These are phyloP conservation scores for Phallusia fumigata DNA, from an alignment of 23 tunicate genomes.

Conservation along the genomic window DNA sequence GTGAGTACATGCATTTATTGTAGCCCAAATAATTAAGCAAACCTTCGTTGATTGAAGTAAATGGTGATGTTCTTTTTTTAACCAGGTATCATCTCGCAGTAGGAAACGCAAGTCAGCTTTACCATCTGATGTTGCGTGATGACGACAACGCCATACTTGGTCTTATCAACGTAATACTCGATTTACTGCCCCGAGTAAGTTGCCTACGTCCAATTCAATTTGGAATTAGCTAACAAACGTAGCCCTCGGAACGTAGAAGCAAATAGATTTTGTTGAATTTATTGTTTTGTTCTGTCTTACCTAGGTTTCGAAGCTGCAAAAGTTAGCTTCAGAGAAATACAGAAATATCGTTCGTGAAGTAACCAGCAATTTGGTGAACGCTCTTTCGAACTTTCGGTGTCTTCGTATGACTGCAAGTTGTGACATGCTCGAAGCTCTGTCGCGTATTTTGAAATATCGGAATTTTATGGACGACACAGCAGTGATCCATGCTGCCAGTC, in stretches of 20 bases:
- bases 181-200: constrained; percentile 34
- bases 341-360: background rate
- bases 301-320: background rate
- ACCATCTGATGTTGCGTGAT: constrained; percentile 27
- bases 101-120: constrained; percentile 17
- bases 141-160: constrained; percentile 55
- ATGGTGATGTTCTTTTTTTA: background rate
- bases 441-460: background rate
- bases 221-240: no score
- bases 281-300: background rate
- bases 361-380: background rate
- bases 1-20: constrained; percentile 35
- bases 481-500: background rate
- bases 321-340: background rate
- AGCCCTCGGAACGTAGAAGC: background rate
- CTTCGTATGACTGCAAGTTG: constrained; percentile 7
- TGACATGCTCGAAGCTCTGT: background rate
- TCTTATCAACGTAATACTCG: constrained; percentile 43
- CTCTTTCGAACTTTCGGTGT: background rate
- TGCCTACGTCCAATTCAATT: no score
- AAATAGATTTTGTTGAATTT: background rate
- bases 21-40: background rate
- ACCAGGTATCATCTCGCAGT: constrained; percentile 23
- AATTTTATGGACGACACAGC: background rate
- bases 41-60: background rate